These are phyloP conservation scores for Pseudocheirus occidentalis DNA, from an alignment of 2,797 vertebrate species.

Conservation along the genomic window DNA sequence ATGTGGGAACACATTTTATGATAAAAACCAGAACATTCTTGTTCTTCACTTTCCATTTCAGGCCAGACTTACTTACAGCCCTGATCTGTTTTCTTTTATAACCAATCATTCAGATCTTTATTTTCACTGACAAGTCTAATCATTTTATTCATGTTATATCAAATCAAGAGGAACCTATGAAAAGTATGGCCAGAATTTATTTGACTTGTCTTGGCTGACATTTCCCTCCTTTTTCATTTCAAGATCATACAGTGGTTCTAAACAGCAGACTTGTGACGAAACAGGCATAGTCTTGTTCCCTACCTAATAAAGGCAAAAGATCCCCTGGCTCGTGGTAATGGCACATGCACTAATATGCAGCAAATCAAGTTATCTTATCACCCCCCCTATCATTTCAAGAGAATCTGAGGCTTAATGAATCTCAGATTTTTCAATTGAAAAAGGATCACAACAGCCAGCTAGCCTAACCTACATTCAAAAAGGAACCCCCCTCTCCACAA, in stretches of 20 bases:
- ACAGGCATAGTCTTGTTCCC: neutral
- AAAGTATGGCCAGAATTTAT: conserved; percentile 14
- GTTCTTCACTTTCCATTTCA: conserved; percentile 22
- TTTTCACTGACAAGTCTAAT: conserved; percentile 48
- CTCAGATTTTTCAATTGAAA: neutral
- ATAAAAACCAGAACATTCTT: neutral
- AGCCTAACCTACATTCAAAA: neutral
- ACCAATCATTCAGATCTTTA: conserved; percentile 40
- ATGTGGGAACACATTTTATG: neutral
- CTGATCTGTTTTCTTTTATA: conserved; percentile 55
- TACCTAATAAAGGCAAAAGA: conserved; percentile 4
- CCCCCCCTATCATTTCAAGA: neutral
- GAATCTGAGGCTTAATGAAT: conserved; percentile 38
- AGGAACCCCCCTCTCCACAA: neutral
- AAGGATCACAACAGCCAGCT: neutral
- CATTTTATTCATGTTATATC: conserved; percentile 25
- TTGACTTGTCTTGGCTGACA: neutral
- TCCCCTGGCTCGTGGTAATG: conserved; percentile 1
- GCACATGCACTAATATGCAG: conserved; percentile 32
- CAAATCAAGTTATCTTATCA: conserved; percentile 37
- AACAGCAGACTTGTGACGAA: neutral
- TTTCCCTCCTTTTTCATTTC: conserved; percentile 34
- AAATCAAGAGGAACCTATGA: conserved; percentile 23
- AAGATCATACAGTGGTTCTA: conserved; percentile 12
- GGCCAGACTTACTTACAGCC: conserved; percentile 3